Evolutionary conservation across 2,888 invertebrate species (phyloP), one percentile per base, ranked within the genome.

Genomic region (Tethea ocularis): DNA sequence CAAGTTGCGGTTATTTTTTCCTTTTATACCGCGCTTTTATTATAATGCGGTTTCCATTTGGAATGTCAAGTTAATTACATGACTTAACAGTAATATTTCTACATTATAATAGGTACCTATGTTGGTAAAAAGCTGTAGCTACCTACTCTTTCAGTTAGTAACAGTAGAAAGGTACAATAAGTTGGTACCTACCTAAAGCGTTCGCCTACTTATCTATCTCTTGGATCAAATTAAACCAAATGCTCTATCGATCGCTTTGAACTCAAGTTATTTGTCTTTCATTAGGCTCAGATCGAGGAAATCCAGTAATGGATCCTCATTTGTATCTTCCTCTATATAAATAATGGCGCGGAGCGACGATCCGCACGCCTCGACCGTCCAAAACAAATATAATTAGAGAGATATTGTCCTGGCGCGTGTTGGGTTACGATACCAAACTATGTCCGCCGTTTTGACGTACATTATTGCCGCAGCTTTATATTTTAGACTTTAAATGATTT

Each of bases 291-390:
- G 82, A 88, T 87, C 87, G 88, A 84, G 84, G 85, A 88, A 86
- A 88, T 87, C 84, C 85, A 77, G 86, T 88, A 86, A 87, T 87
- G 87, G 87, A 87, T 84, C 82, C 85, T 87, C 88, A 88, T 89
- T 89, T 88, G 85, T 88, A 87, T 86, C 86, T 83, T 83, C 79
- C 77, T 77, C 84, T 87, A 82, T 84, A 84, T 87, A 88, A 88
- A 88, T 88, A 88, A 86, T 84, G 84, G 82, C 74, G 77, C 61
- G 68, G 78, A 76, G 78, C 77, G 82, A 78, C 83, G 77, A 78
- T 76, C 75, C 71, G 77, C 73, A 75, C 81, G 77, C 74, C 74
- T 76, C 76, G 64, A 75, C 76, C 76, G 75, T 77, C 80, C 75
- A 82, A 79, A 75, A 82, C 83, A 88, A 87, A 87, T 82, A 87